A percentile compares a stretch with the other conserved stretches of the same genome.
phyloP scores from a whole-genome alignment of 2,797 vertebrate genomes.

The Clarias laeviceps region DNA sequence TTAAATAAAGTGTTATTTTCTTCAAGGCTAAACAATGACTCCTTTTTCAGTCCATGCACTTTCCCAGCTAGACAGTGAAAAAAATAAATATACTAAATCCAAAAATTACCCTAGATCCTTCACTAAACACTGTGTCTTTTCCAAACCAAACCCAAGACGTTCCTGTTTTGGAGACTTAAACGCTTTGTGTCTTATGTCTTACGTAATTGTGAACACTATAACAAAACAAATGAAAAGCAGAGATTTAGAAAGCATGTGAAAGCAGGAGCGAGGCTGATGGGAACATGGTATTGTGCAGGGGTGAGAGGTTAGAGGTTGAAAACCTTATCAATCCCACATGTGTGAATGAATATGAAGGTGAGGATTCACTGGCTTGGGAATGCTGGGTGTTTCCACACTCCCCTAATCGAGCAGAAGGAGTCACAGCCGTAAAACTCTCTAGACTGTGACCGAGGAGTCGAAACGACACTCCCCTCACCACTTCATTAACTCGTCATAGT shows the following conservation, averaged over 20 bases:
- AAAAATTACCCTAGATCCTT: neutral
- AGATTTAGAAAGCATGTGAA: constrained; percentile 24
- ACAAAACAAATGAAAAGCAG: constrained; percentile 18
- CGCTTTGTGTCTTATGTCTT: neutral
- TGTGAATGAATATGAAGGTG: constrained; percentile 21
- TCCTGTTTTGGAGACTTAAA: constrained; percentile 11
- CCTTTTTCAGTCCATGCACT: neutral
- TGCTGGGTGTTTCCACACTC: constrained; percentile 47
- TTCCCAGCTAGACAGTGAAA: neutral
- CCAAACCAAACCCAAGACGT: neutral
- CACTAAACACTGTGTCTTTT: neutral
- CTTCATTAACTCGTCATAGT: constrained; percentile 56
- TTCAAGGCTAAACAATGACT: neutral
- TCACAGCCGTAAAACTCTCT: constrained; percentile 45
- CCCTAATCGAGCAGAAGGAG: constrained; percentile 29
- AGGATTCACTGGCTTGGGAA: constrained; percentile 47
- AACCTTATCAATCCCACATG: constrained; percentile 50
- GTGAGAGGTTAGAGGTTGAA: constrained; percentile 43
- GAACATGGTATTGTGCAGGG: constrained; percentile 8
- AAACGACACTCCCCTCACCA: constrained; percentile 38
- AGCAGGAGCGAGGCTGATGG: neutral
- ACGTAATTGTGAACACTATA: neutral
- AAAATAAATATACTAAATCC: neutral
- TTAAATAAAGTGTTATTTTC: neutral
- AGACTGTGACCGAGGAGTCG: constrained; percentile 51